Base-by-base conservation (phyloP, 2,113 vertebrate genomes). In the Gila orcuttii region DNA sequence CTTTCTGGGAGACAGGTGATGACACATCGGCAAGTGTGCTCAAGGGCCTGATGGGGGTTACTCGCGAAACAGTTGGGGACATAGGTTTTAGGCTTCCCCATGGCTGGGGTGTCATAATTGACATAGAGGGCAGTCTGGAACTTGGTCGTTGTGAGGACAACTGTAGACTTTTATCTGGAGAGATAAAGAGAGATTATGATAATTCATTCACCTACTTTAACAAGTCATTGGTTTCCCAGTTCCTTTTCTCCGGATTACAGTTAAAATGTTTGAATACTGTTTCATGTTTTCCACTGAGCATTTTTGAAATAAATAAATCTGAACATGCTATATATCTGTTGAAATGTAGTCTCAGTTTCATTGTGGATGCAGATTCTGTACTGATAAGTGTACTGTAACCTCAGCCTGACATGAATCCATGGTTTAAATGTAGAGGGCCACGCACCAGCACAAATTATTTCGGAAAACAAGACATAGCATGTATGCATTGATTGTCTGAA, bases 61-160 rank as follows among this genome's bases (percentile, higher is more conserved):
- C 69, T 13, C 64, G 47, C 42, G 81, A 59, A 9, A 80, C 7
- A 31, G 74, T 57, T 19, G 86, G 66, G 13, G 86, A 84, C 28
- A 28, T 8, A 31, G 50, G 73, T 55, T 83, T 85, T 12, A 74
- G 59, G 69, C 84, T 42, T 62, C 79, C 79, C 93, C 92, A 93
- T 25, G 93, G 91, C 88, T 93, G 93, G 69, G 92, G 87, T 0
- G 92, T 93, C 85, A 91, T 23, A 9, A 90, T 86, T 74, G 91
- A 89, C 39, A 90, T 1, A 10, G 90, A 89, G 21, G 93, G 86
- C 50, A 88, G 77, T 33, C 86, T 89, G 33, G 42, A 11, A 8
- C 6, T 10, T 0, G 85, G 85, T 23, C 80, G 87, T 79, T 79
- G 28, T 17, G 86, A 79, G 21, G 81, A 52, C 25, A 86, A 66